Base-by-base conservation (phyloP, 2,797 vertebrate species). In the Coranthus polyacanthus region DNA sequence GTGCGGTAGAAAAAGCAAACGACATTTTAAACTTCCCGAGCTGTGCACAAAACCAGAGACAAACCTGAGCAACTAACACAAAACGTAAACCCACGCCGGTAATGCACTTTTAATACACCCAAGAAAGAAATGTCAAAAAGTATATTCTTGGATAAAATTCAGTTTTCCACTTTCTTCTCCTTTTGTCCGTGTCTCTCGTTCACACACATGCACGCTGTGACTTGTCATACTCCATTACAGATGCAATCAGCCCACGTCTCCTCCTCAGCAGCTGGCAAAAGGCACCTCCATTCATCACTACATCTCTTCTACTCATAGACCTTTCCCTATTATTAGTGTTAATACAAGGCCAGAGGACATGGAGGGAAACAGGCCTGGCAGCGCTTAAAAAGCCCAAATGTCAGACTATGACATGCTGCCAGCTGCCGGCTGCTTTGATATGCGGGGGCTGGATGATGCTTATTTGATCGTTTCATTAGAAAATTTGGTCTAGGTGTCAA, bases 391-490 rank as follows among this genome's bases (percentile, higher is more conserved):
- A 91, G 81, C 79, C 75, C 68, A 85, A 87, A 85, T 90, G 86
- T 89, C 88, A 88, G 78, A 59, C 64, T 59, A 47, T 85, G 90
- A 88, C 82, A 81, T 67, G 83, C 82, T 88, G 89, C 93, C 92
- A 87, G 91, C 93, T 92, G 89, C 92, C 85, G 89, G 83, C 78
- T 54, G 84, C 92, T 94, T 95, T 94, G 93, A 94, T 94, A 94
- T 90, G 83, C 90, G 69, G 85, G 84, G 84, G 90, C 88, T 93
- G 91, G 88, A 92, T 90, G 94, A 95, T 93, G 93, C 93, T 85
- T 87, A 88, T 95, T 95, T 93, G 94, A 95, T 95, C 90, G 85
- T 94, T 95, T 94, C 92, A 92, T 95, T 93, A 92, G 91, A 86
- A 87, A 93, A 92, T 91, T 88, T 88, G 83, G 64, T 88, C 79